Evolutionary conservation across 2,888 invertebrate genomes (phyloP).

Genomic region (Drosophila anomelani): DNA sequence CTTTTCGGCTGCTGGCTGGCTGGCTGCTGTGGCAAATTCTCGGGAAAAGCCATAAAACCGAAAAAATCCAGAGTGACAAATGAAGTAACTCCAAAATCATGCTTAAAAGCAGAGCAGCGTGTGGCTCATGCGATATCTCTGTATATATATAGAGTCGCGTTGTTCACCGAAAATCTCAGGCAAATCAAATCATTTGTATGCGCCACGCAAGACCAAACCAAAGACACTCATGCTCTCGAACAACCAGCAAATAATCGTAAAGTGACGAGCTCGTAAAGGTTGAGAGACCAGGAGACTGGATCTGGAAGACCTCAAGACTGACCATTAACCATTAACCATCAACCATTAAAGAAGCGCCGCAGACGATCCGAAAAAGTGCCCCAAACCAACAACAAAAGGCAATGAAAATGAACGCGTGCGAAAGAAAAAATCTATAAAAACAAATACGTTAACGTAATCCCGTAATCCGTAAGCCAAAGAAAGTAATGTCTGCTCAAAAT

Average conservation of each 20-base stretch:
- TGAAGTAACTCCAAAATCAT: slow-evolving; percentile 76
- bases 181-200: slow-evolving; percentile 83
- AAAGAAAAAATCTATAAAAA: slow-evolving; percentile 41
- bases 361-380: slow-evolving; percentile 11
- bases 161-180: slow-evolving; percentile 67
- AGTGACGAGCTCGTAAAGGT: slow-evolving; percentile 79
- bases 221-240: slow-evolving; percentile 34
- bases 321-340: slow-evolving; percentile 49
- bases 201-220: slow-evolving; percentile 77
- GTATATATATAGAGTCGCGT: slow-evolving; percentile 41
- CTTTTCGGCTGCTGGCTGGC: slow-evolving; percentile 37
- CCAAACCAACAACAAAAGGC: slow-evolving; percentile 26
- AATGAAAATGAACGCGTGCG: slow-evolving; percentile 53
- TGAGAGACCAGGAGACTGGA: slow-evolving; percentile 54
- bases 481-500: slow-evolving; percentile 18
- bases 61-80: slow-evolving; percentile 70
- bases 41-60: slow-evolving; percentile 76
- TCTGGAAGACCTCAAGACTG: slow-evolving; percentile 28
- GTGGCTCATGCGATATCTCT: slow-evolving; percentile 24
- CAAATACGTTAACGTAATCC: slow-evolving; percentile 28
- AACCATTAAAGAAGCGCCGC: slow-evolving; percentile 58
- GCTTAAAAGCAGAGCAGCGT: slow-evolving; percentile 68
- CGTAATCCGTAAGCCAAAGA: slow-evolving; percentile 20
- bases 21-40: slow-evolving; percentile 65
- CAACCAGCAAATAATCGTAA: slow-evolving; percentile 66